phyloP scores from a whole-genome alignment of 2,113 vertebrate genomes.

The Halcyon malimbica region DNA sequence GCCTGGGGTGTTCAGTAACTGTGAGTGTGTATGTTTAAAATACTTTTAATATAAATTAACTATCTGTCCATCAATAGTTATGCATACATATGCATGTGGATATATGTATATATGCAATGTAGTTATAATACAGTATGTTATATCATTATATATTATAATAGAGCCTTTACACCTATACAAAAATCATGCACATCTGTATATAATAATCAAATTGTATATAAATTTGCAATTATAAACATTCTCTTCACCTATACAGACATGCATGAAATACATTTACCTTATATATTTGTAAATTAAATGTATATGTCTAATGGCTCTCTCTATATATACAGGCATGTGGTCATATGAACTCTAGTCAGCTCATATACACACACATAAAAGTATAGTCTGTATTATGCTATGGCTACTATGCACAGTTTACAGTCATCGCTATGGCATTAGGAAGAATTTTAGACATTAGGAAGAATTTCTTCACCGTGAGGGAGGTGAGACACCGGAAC shows the following conservation, averaged over 20 bases:
- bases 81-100: not conserved
- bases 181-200: not conserved
- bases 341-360: not conserved
- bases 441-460: too few species aligned
- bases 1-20: not conserved
- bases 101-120: not conserved
- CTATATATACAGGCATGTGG: not conserved
- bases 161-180: too few species aligned
- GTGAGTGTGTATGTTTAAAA: not conserved
- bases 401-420: rapidly evolving
- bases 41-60: not conserved
- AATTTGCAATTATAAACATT: not conserved
- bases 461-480: too few species aligned
- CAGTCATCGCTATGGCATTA: not conserved
- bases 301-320: not conserved
- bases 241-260: not conserved
- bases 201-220: too few species aligned
- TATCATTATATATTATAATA: too few species aligned
- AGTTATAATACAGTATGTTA: too few species aligned
- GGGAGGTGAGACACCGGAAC: too few species aligned
- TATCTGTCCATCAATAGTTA: not conserved
- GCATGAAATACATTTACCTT: not conserved
- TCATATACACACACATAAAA: not conserved
- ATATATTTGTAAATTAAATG: not conserved
- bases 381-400: rapidly evolving